phyloP scores from a whole-genome alignment of 2,797 vertebrate species.

The Enteromius anoplus region DNA sequence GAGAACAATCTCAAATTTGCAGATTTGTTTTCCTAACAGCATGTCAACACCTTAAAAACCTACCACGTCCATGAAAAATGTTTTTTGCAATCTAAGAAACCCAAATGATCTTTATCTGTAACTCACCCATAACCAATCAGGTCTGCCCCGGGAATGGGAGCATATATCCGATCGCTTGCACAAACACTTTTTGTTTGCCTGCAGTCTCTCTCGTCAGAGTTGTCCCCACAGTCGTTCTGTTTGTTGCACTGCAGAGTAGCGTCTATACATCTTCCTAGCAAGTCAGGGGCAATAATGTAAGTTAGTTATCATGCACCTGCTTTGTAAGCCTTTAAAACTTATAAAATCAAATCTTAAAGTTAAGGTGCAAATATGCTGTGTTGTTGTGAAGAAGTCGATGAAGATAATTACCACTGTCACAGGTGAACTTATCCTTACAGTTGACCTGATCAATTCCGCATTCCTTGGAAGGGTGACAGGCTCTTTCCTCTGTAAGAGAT shows the following conservation, averaged over 20 bases:
- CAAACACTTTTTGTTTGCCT: constrained; percentile 65
- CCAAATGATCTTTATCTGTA: not conserved
- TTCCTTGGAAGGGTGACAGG: constrained; percentile 79
- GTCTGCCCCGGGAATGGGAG: constrained; percentile 77
- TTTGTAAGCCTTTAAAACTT: constrained; percentile 7
- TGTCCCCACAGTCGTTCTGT: constrained; percentile 93
- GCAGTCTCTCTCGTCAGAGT: constrained; percentile 89
- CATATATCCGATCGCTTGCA: constrained; percentile 63
- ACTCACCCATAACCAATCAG: constrained; percentile 84
- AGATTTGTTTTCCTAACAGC: not conserved
- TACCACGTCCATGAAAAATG: not conserved
- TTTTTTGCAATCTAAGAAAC: not conserved
- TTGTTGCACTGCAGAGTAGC: constrained; percentile 82
- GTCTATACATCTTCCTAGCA: constrained; percentile 86
- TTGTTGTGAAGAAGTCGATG: not conserved
- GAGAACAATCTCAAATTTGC: not conserved
- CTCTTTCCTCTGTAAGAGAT: constrained; percentile 77
- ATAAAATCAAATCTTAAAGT: not conserved
- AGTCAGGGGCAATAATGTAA: not conserved
- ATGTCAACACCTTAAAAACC: not conserved
- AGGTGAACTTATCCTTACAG: constrained; percentile 86
- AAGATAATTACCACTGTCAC: constrained; percentile 81
- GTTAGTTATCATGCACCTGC: not conserved
- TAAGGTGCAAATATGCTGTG: not conserved
- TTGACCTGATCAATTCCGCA: constrained; percentile 80